These are phyloP conservation scores for Microtus ochrogaster DNA, from an alignment of 2,113 vertebrate genomes.

Conservation along the genomic window DNA sequence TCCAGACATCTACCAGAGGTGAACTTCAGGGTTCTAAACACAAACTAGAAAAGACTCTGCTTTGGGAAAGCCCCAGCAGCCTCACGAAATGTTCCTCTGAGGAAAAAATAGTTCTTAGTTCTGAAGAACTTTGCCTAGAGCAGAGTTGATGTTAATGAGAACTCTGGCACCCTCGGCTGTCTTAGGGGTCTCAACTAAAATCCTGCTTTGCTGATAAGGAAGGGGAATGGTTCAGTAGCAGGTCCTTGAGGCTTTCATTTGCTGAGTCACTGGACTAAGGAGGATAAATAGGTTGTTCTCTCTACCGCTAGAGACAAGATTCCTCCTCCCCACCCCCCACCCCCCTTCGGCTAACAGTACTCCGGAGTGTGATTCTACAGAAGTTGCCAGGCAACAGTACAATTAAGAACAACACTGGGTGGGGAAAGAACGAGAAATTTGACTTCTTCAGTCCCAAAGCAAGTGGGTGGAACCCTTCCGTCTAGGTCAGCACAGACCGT, in stretches of 20 bases:
- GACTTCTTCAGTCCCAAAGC: slow-evolving; percentile 45
- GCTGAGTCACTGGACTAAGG: slow-evolving; percentile 54
- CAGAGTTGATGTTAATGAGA: slow-evolving; percentile 17
- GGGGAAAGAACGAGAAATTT: slow-evolving; percentile 59
- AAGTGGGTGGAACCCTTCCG: slow-evolving; percentile 38
- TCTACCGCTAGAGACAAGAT: slow-evolving; percentile 12
- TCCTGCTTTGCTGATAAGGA: slow-evolving; percentile 32
- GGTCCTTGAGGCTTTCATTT: slow-evolving; percentile 26
- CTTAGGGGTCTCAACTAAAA: slow-evolving; percentile 34
- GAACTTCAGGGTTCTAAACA: slow-evolving; percentile 38
- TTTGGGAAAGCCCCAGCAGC: slow-evolving; percentile 17
- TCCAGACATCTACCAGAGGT: slow-evolving; percentile 3
- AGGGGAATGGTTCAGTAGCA: not conserved
- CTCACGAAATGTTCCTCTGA: slow-evolving; percentile 6
- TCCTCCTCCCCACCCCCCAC: rapidly evolving
- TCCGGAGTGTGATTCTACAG: slow-evolving; percentile 58
- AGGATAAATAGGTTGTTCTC: slow-evolving; percentile 62
- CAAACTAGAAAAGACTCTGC: not conserved
- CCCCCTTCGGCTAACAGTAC: slow-evolving; percentile 34
- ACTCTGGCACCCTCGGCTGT: slow-evolving; percentile 11
- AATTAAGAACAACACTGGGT: slow-evolving; percentile 51
- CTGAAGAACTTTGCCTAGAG: not conserved
- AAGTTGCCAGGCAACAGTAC: slow-evolving; percentile 75
- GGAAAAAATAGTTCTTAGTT: slow-evolving; percentile 44
- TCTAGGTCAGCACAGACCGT: slow-evolving; percentile 2